These are phyloP conservation scores for Melanchra persicariae DNA, from an alignment of 2,888 invertebrate genomes.

Conservation along the genomic window DNA sequence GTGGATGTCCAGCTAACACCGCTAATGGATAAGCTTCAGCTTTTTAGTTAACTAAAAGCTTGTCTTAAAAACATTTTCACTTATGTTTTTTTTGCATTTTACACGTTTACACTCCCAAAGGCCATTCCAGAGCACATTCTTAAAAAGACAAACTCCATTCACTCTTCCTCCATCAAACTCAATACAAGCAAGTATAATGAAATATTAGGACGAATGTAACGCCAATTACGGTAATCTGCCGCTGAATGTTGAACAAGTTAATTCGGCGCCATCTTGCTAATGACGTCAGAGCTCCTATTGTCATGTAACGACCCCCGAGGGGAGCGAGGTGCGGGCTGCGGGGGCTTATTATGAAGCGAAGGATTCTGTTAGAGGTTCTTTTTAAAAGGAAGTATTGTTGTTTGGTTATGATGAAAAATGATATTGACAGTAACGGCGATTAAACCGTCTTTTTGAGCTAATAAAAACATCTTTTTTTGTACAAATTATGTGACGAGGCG, in stretches of 20 bases:
- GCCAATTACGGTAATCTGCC: constrained; percentile 62
- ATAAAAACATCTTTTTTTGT: neutral
- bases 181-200: constrained; percentile 34
- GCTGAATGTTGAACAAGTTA: constrained; percentile 64
- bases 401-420: neutral
- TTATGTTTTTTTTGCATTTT: too few species aligned
- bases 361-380: constrained; percentile 22
- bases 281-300: constrained; percentile 64
- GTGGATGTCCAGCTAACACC: too few species aligned
- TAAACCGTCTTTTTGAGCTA: neutral
- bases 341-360: constrained; percentile 23
- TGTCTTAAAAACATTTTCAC: too few species aligned
- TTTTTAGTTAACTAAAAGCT: too few species aligned
- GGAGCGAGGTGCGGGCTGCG: neutral
- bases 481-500: neutral
- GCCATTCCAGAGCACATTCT: neutral
- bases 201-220: constrained; percentile 59
- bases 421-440: constrained; percentile 8
- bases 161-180: constrained; percentile 10
- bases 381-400: neutral
- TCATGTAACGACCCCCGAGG: constrained; percentile 47
- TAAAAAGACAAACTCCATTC: constrained; percentile 9
- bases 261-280: constrained; percentile 66
- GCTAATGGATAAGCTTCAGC: too few species aligned
- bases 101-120: too few species aligned